Conservation (phyloP, 2,797 vertebrate species). For the Acipenser transmontanus region DNA sequence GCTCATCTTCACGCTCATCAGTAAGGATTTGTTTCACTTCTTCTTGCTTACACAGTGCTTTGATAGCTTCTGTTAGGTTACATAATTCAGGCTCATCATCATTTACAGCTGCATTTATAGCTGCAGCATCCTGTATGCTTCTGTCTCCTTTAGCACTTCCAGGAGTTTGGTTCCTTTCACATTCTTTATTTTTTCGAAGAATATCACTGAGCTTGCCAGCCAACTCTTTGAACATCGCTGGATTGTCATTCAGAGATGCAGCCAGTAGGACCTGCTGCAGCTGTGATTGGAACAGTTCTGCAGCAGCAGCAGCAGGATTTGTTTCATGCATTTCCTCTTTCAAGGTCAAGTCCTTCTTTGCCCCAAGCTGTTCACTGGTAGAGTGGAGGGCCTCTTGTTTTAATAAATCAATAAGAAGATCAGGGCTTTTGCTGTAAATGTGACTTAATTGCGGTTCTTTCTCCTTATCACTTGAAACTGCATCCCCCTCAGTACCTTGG, state of each 20-base stretch:
- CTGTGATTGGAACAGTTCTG: slow-evolving; percentile 46
- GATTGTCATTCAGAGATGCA: slow-evolving; percentile 48
- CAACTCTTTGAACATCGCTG: slow-evolving; percentile 55
- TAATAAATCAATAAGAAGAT: slow-evolving; percentile 48
- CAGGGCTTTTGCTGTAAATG: slow-evolving; percentile 39
- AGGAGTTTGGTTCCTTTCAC: slow-evolving; percentile 11
- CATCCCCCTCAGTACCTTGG: not conserved
- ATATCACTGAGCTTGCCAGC: slow-evolving; percentile 38
- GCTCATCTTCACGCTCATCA: not conserved
- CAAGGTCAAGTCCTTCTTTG: slow-evolving; percentile 25
- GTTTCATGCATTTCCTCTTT: slow-evolving; percentile 24
- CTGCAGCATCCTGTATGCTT: not conserved
- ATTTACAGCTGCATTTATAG: not conserved
- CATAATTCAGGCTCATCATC: not conserved
- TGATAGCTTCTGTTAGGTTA: not conserved
- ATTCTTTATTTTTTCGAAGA: slow-evolving; percentile 27
- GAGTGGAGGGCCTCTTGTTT: slow-evolving; percentile 41
- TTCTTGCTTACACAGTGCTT: slow-evolving; percentile 24
- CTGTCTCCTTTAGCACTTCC: not conserved
- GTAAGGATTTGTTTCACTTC: slow-evolving; percentile 15
- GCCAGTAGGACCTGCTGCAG: slow-evolving; percentile 54
- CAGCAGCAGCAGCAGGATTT: slow-evolving; percentile 30
- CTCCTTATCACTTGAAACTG: slow-evolving; percentile 9
- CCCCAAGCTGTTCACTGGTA: slow-evolving; percentile 25
- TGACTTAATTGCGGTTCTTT: slow-evolving; percentile 9